Evolutionary conservation across 2,888 invertebrate genomes (phyloP), one percentile per base, ranked within the genome.

Genomic region (Hyalella azteca): DNA sequence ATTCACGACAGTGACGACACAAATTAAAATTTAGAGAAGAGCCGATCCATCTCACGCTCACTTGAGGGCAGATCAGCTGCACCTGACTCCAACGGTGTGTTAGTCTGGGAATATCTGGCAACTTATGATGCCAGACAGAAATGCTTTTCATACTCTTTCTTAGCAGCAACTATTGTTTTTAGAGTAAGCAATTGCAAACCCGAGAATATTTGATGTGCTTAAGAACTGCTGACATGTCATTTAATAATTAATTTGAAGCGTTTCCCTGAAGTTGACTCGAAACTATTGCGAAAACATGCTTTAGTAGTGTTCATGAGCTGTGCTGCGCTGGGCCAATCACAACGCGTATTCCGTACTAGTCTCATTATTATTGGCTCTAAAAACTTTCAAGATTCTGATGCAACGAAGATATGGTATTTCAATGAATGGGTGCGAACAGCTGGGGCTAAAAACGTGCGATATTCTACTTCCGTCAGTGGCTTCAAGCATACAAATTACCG

Each of bases 51-150:
- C 66, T 19, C 11, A 19, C 32, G 29, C 66, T 66, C 19, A 13
- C 36, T 13, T 36, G 66, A 36, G 66, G 39, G 66, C 66, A 66
- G 66, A 66, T 66, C 66, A 66, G 66, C 66, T 66, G 66, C 66
- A 66, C 66, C 66, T 66, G 66, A 36, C 19, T 11, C 36, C 9
- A 5, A 29, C 3, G 3, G 66, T 29, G 5, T 3, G 19, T 4
- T 13, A 36, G 36, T 9, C 45, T 66, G 19, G 66, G 19, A 36
- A 66, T 19, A 0, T 39, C 66, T 66, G 39, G 66, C 66, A 66
- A 66, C 13, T n/a, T 36, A 4, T 3, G 7, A 26, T 54, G 54
- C 26, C 54, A 54, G 13, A 5, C 5, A 54, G 26, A 22, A 54
- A 7, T 22, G 29, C 13, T 54, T n/a, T n/a, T n/a, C n/a, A n/a